phyloP scores from a whole-genome alignment of 2,113 vertebrate genomes.

The Atrichornis clamosus region DNA sequence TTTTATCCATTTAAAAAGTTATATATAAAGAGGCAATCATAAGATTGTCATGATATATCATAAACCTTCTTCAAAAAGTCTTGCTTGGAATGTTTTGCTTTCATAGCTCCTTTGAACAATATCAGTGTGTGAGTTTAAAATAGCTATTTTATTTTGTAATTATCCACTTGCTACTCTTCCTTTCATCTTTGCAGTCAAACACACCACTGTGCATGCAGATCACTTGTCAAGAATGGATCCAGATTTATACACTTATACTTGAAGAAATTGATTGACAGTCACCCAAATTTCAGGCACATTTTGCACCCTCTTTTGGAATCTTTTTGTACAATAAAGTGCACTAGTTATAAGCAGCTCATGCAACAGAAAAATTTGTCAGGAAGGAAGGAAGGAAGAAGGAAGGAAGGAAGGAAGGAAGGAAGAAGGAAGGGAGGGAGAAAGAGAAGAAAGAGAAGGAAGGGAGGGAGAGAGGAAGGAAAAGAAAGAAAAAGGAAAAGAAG shows the following conservation, averaged over 20 bases:
- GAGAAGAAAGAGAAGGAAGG: not conserved
- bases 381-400: not conserved
- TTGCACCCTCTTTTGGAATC: not conserved
- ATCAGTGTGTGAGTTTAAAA: not conserved
- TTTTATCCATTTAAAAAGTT: not conserved
- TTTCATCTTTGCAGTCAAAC: not conserved
- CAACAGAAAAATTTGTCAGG: not conserved
- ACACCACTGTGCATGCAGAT: not conserved
- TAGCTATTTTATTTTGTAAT: not conserved
- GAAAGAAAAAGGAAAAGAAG: not conserved
- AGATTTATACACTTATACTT: not conserved
- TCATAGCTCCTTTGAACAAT: not conserved
- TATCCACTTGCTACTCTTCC: not conserved
- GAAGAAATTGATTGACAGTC: not conserved
- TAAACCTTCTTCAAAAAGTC: not conserved
- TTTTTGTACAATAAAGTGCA: not conserved
- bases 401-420: not conserved
- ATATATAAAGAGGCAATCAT: not conserved
- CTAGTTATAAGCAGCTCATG: not conserved
- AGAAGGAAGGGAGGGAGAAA: not conserved
- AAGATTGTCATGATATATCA: not conserved
- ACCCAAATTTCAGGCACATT: not conserved
- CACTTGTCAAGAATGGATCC: not conserved
- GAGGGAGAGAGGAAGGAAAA: not conserved
- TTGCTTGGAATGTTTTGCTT: not conserved